Base-by-base conservation (phyloP, 2,113 vertebrate species). In the Orycteropus afer region DNA sequence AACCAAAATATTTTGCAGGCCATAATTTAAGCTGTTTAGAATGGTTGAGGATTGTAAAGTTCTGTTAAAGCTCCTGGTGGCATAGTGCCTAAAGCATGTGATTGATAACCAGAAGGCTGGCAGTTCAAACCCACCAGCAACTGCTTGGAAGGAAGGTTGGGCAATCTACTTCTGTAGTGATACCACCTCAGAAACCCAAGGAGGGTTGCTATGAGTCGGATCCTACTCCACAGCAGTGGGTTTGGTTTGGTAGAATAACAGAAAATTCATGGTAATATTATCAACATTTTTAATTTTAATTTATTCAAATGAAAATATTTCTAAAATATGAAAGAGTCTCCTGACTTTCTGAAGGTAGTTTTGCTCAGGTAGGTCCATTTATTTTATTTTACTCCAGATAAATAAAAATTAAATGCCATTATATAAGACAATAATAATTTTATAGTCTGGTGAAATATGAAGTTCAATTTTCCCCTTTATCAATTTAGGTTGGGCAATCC, bases 231-330 rank as follows among this genome's bases (percentile, higher is more conserved):
- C n/a, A n/a, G n/a, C n/a, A n/a, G n/a, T n/a, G n/a, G n/a, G n/a
- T n/a, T n/a, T n/a, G n/a, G n/a, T n/a, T n/a, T 83, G 11, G 47
- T 13, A 74, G 37, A 94, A 83, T 17, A 77, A 67, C 3, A 57
- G 12, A 71, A 80, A 49, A 84, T 34, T 90, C 18, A 84, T 10
- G 23, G n/a, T 34, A 40, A 57, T 67, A 45, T 40, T 77, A 34
- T 78, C 5, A 89, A 25, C 14, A 80, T 65, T 82, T 82, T 87
- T 61, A 79, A 93, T 29, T 71, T 86, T 49, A 88, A 76, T 74
- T 71, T 45, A 65, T 74, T 94, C 55, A 47, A 55, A 23, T 80
- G 23, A 88, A 67, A 67, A 79, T 20, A 51, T 55, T 57, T 84
- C 7, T 73, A 84, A 87, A 65, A 93, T 57, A 89, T 8, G 67